Evolutionary conservation across 2,113 vertebrate species (phyloP).

Genomic region (Eulemur macaco): DNA sequence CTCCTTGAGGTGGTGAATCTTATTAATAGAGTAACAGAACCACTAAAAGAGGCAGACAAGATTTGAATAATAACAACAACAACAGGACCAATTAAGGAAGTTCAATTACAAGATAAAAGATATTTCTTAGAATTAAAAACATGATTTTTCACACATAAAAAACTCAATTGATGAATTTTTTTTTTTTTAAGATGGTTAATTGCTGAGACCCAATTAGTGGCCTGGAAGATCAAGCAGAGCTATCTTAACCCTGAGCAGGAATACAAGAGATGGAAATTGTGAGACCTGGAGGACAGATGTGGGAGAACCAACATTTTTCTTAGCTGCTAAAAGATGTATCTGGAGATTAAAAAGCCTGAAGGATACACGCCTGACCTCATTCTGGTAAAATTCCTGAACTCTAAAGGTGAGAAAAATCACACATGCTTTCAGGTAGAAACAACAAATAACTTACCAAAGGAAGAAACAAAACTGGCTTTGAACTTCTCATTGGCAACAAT

Average conservation of each 20-base stretch:
- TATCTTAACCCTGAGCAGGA: neutral
- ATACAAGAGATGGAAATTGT: neutral
- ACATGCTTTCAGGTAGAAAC: neutral
- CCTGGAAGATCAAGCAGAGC: neutral
- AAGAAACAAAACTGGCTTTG: neutral
- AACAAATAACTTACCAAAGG: neutral
- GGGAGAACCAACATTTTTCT: conserved; percentile 16
- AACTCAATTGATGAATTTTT: neutral
- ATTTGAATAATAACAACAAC: conserved; percentile 1
- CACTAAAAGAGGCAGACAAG: neutral
- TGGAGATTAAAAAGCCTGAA: conserved; percentile 14
- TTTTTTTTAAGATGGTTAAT: neutral
- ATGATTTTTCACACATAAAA: conserved; percentile 1
- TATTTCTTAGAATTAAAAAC: conserved; percentile 46
- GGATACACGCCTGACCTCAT: neutral
- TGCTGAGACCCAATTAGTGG: neutral
- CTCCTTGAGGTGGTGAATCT: neutral
- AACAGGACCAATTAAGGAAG: neutral
- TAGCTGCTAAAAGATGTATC: neutral
- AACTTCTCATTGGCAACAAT: neutral
- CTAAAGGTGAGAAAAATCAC: neutral
- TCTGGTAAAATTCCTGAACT: neutral
- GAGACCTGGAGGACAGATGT: neutral
- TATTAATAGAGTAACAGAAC: neutral
- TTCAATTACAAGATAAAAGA: conserved; percentile 24